These are phyloP conservation scores for Rhyacichthys aspro DNA, from an alignment of 2,797 vertebrate genomes.

Conservation along the genomic window DNA sequence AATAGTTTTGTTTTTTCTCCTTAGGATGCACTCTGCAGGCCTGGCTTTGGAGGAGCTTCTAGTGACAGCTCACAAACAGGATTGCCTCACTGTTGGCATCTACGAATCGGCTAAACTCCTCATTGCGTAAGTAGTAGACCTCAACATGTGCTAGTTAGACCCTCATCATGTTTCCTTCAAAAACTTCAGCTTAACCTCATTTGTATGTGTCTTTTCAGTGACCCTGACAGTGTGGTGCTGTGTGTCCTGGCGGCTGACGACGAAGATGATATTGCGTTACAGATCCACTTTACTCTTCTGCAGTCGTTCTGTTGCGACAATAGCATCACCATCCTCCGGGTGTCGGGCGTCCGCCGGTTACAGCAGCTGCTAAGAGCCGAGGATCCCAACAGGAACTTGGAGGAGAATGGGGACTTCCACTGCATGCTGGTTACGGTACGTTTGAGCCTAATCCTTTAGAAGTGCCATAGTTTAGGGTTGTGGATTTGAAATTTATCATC, in stretches of 20 bases:
- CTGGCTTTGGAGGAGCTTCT: slow-evolving; percentile 88
- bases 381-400: slow-evolving; percentile 75
- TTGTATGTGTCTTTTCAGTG: slow-evolving; percentile 71
- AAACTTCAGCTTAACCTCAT: background rate
- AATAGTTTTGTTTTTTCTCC: background rate
- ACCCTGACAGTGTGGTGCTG: slow-evolving; percentile 91
- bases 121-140: slow-evolving; percentile 82
- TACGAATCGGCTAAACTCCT: slow-evolving; percentile 91
- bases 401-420: slow-evolving; percentile 84
- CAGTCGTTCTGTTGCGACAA: slow-evolving; percentile 93
- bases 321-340: slow-evolving; percentile 88
- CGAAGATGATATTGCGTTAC: slow-evolving; percentile 86
- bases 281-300: slow-evolving; percentile 95
- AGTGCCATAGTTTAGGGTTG: background rate
- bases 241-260: slow-evolving; percentile 88
- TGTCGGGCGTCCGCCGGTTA: slow-evolving; percentile 86
- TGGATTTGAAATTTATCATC: background rate
- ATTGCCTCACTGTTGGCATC: slow-evolving; percentile 87
- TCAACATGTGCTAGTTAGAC: background rate
- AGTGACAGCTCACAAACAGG: slow-evolving; percentile 85
- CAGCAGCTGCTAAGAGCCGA: slow-evolving; percentile 78
- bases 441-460: background rate
- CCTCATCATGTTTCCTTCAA: background rate
- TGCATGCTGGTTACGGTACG: slow-evolving; percentile 93
- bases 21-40: slow-evolving; percentile 86